phyloP scores from a whole-genome alignment of 2,113 vertebrate species.

The Leucopsar rothschildi region DNA sequence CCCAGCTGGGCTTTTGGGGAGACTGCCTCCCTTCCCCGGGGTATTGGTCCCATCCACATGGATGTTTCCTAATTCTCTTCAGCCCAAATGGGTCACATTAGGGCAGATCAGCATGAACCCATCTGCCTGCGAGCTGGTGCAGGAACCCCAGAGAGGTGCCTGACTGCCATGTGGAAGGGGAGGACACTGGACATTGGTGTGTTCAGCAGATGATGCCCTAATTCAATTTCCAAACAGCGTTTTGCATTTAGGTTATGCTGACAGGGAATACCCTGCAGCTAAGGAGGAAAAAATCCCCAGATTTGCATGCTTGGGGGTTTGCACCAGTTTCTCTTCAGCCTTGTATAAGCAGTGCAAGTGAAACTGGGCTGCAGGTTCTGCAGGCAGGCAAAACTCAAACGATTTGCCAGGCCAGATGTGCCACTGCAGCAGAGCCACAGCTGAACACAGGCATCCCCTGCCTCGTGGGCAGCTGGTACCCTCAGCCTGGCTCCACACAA shows the following conservation, averaged over 20 bases:
- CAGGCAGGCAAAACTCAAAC: neutral
- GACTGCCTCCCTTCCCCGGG: neutral
- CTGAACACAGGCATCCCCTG: neutral
- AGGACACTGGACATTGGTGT: neutral
- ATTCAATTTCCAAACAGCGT: neutral
- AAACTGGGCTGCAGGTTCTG: neutral
- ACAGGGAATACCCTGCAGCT: neutral
- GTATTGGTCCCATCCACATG: rapidly evolving
- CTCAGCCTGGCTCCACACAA: neutral
- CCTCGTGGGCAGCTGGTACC: neutral
- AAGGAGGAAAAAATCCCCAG: neutral
- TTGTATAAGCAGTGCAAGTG: rapidly evolving
- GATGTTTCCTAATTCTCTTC: neutral
- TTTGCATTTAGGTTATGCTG: constrained; percentile 14
- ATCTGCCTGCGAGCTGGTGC: neutral
- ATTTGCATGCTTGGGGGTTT: neutral
- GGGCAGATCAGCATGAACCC: neutral
- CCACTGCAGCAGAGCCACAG: rapidly evolving
- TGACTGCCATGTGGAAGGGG: neutral
- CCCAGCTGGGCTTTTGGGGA: neutral
- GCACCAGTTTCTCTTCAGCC: neutral
- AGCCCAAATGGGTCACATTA: neutral
- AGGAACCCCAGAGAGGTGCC: neutral
- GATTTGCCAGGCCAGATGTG: neutral
- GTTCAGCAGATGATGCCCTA: neutral